Base-by-base conservation (phyloP, 2,888 invertebrate species). In the Petrolisthes manimaculis region DNA sequence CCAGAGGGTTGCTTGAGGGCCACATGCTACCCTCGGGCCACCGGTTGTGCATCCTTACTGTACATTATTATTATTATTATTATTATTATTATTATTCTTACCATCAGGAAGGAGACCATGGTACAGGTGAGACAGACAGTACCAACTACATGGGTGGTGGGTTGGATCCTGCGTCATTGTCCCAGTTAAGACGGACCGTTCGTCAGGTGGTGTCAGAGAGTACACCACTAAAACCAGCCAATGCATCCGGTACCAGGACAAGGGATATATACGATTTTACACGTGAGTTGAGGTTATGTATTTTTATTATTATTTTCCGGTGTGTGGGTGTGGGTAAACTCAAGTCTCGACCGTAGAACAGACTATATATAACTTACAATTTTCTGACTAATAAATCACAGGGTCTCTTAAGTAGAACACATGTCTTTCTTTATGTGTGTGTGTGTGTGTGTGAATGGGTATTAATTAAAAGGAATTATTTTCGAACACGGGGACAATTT, bases 181-280 rank as follows among this genome's bases (percentile, higher is more conserved):
- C 82, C 9, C 82, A 79, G 54, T 21, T 89, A 9, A 61, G 85
- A 8, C 85, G 85, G 9, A 78, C 89, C 3, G 89, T 77, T 24
- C 81, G 81, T 1, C 87, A 87, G 75, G 78, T 87, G 37, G 69
- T 89, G 5, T 86, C 87, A 3, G 85, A 88, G 21, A 55, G 37
- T 21, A 75, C 71, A 14, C 21, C 37, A 4, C 24, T 80, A 12
- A 80, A 56, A 18, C 85, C 83, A 6, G 84, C 84, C 82, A 83
- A 84, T 79, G 56, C 86, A 21, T 89, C 89, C 2, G 87, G 85
- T 4, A 21, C 74, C 21, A 61, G 85, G 71, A 89, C 89, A 5
- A 77, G 89, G 5, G 77, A 82, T 37, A 83, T 89, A 24, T 88
- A 37, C 54, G 88, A 88, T 55, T 88, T 82, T n/a, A 88, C 88